Evolutionary conservation across 2,797 vertebrate species (phyloP), one percentile per base, ranked within the genome.

Genomic region (Macropodus opercularis): DNA sequence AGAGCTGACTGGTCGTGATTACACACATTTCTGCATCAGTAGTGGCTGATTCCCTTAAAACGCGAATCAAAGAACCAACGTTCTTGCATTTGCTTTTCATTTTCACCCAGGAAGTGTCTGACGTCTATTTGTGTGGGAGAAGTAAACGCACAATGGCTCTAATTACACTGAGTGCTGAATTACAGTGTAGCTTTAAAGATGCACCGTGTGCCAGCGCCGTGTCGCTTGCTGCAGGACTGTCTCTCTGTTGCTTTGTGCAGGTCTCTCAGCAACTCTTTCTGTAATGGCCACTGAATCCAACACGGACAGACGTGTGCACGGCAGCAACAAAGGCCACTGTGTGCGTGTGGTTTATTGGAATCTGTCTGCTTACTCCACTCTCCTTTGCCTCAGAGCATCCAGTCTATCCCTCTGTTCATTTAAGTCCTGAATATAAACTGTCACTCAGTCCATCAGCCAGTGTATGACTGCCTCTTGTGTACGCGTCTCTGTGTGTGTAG

Each of bases 351-450:
- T 57, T 29, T 41, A 60, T 75, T 68, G 24, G 59, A 66, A 51
- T 76, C 71, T 18, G 29, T 74, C 63, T 75, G 60, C 77, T 80
- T 70, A 62, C 69, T 39, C 67, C 44, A 63, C 75, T 71, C 63
- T 80, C 50, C 62, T 72, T 75, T 53, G 63, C 78, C 76, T 80
- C 69, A 49, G 49, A 86, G 83, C 79, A 63, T 77, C 72, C 63
- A 75, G 62, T 83, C 46, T 58, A 15, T 74, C 72, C 64, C 70
- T 69, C 60, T 84, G 81, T 83, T 83, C 79, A 79, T 88, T 88
- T 84, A 79, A 52, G 55, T 73, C 62, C 43, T 42, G 79, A 84
- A 88, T 87, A 88, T 77, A 86, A 89, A 83, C 83, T 86, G 86
- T 82, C 87, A 89, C 77, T 89, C 88, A 84, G 63, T 75, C 78